Base-by-base conservation (phyloP, 2,797 vertebrate species). In the Leuciscus waleckii region DNA sequence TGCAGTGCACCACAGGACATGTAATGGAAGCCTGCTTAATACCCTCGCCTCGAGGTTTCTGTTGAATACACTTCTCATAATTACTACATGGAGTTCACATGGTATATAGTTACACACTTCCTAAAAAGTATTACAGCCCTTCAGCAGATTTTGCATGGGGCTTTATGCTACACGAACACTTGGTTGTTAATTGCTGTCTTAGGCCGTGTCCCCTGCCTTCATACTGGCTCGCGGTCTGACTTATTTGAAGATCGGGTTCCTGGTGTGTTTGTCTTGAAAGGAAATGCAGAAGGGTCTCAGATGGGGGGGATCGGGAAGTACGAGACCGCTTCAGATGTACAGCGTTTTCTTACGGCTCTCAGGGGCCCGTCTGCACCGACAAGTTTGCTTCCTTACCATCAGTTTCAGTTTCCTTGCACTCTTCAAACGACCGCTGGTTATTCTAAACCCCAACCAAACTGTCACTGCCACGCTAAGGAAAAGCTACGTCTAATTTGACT, bases 191-290 rank as follows among this genome's bases (percentile, higher is more conserved):
- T 91, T 87, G 83, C 87, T 80, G 88, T 89, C 84, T 91, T 63
- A 19, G 87, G 82, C 89, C 81, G 79, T 91, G 85, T 90, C 89
- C 88, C 87, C 91, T 90, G 89, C 90, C 70, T 79, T 82, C 77
- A 63, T 88, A 88, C 90, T 93, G 92, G 92, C 91, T 92, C 91
- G 92, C 86, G 92, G 92, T 93, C 91, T 26, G 43, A 37, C 91
- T 93, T 88, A 87, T 92, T 92, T 88, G 87, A 87, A 92, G 91
- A 91, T 91, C 91, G 81, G 80, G 91, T 89, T 94, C 90, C 94
- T 92, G 90, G 91, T 90, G 90, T 95, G 94, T 95, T 95, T 95
- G 91, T 93, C 85, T 95, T 95, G 94, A 94, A 93, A 56, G 3
- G 84, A 51, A 85, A 89, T 76, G 32, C 88, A 91, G 93, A 95